Evolutionary conservation across 2,888 invertebrate genomes (phyloP).

Genomic region (Eristalis arbustorum): DNA sequence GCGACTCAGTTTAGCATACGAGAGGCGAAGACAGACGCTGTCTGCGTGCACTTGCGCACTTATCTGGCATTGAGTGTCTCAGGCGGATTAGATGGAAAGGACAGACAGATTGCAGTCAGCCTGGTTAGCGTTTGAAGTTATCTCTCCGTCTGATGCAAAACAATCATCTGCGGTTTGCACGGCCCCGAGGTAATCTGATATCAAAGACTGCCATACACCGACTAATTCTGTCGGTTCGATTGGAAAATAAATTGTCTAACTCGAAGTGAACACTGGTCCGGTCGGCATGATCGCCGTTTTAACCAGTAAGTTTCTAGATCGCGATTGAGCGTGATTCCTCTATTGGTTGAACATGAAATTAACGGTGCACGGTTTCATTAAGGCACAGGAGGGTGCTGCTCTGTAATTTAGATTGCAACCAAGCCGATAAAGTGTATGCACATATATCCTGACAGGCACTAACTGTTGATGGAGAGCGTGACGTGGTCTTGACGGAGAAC

Average conservation of each 20-base stretch:
- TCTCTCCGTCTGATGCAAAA: constrained; percentile 1
- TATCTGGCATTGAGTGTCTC: neutral
- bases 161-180: neutral
- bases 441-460: neutral
- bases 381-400: constrained; percentile 16
- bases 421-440: constrained; percentile 15
- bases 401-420: constrained; percentile 19
- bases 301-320: constrained; percentile 30
- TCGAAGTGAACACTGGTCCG: constrained; percentile 20
- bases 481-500: constrained; percentile 6
- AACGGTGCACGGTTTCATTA: constrained; percentile 31
- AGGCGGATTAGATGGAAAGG: constrained; percentile 2
- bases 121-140: constrained; percentile 24
- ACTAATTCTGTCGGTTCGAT: constrained; percentile 49
- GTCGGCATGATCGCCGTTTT: constrained; percentile 15
- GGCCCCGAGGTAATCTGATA: constrained; percentile 36
- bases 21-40: neutral
- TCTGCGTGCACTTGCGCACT: neutral
- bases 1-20: constrained; percentile 56
- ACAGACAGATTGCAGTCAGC: constrained; percentile 10
- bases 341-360: constrained; percentile 13
- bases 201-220: constrained; percentile 21
- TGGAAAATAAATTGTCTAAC: constrained; percentile 44
- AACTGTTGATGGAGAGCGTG: constrained; percentile 1
- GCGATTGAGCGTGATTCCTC: constrained; percentile 32